phyloP scores from a whole-genome alignment of 2,797 vertebrate species.

The Chelon auratus region DNA sequence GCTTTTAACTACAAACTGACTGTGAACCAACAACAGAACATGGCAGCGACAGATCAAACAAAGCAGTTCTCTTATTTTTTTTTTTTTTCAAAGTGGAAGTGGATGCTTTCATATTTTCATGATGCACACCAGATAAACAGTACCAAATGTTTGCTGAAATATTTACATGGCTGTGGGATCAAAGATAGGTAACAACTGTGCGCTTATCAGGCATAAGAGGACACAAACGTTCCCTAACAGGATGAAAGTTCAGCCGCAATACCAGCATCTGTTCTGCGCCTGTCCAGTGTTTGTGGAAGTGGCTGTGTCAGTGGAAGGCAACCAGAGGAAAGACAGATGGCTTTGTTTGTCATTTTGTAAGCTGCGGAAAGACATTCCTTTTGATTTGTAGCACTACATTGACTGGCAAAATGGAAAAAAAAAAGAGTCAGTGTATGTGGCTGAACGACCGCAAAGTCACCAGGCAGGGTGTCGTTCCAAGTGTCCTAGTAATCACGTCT shows the following conservation, averaged over 20 bases:
- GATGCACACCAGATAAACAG: background rate
- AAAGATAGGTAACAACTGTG: background rate
- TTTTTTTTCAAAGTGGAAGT: background rate
- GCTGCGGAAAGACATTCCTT: slow-evolving; percentile 65
- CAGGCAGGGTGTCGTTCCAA: slow-evolving; percentile 72
- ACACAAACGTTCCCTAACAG: slow-evolving; percentile 31
- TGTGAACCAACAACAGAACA: slow-evolving; percentile 32
- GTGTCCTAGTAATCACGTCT: slow-evolving; percentile 79
- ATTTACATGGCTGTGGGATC: background rate
- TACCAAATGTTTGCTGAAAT: background rate
- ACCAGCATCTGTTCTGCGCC: slow-evolving; percentile 54
- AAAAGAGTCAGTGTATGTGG: slow-evolving; percentile 51
- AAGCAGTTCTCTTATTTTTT: background rate
- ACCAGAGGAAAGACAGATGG: slow-evolving; percentile 74
- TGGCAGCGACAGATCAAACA: too few species aligned
- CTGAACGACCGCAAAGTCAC: slow-evolving; percentile 72
- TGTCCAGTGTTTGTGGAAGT: slow-evolving; percentile 49
- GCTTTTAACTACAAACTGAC: slow-evolving; percentile 52
- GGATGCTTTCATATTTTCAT: background rate
- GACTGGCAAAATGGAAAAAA: slow-evolving; percentile 50
- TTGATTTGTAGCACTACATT: slow-evolving; percentile 73
- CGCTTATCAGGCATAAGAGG: slow-evolving; percentile 30
- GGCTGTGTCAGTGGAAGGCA: slow-evolving; percentile 63
- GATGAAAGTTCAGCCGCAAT: slow-evolving; percentile 62
- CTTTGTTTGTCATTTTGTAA: slow-evolving; percentile 76